Conservation (phyloP, 2,888 invertebrate genomes). For the Chromoteleia sp. region DNA sequence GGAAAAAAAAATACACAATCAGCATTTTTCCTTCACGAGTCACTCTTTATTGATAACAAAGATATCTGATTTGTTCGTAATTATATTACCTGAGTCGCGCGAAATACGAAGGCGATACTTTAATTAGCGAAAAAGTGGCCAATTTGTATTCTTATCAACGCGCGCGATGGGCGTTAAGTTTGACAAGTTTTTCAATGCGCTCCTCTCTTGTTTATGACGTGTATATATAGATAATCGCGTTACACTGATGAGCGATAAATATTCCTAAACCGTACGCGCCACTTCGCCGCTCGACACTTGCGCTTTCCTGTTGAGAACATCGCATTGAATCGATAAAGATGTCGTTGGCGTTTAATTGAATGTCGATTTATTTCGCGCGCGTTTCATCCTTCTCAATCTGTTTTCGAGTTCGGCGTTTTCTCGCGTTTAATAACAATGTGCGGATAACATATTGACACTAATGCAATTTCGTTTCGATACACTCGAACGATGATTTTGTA, state of each 20-base stretch:
- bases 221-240: constrained; percentile 46
- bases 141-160: constrained; percentile 21
- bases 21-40: too few species aligned
- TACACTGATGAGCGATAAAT: constrained; percentile 59
- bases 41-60: too few species aligned
- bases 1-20: background rate
- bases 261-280: constrained; percentile 63
- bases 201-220: constrained; percentile 30
- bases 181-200: constrained; percentile 37
- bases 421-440: constrained; percentile 7
- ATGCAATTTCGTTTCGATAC: constrained; percentile 1
- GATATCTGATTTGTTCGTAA: too few species aligned
- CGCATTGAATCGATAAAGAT: constrained; percentile 57
- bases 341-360: constrained; percentile 58
- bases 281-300: constrained; percentile 60
- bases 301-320: constrained; percentile 60
- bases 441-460: constrained; percentile 10
- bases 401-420: constrained; percentile 19
- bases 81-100: background rate
- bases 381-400: constrained; percentile 43
- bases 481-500: background rate
- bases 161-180: background rate
- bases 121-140: constrained; percentile 17
- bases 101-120: background rate
- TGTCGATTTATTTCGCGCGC: constrained; percentile 24